These are phyloP conservation scores for Nysson spinosus DNA, from an alignment of 2,888 invertebrate species.

Conservation along the genomic window DNA sequence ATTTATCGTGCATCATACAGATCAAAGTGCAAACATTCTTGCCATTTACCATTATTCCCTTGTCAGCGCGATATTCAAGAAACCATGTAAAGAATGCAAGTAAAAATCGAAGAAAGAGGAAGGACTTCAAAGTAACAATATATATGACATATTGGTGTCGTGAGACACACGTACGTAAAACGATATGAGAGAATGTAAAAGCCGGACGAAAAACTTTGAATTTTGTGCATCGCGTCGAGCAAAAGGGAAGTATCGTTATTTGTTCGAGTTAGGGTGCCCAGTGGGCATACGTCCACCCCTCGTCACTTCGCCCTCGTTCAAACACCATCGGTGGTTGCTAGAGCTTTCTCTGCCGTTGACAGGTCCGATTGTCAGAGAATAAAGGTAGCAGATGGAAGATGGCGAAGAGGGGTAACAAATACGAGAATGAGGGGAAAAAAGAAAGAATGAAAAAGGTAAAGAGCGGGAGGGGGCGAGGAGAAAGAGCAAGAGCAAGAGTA, in stretches of 20 bases:
- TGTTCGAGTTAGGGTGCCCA: conserved; percentile 54
- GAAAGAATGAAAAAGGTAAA: background rate
- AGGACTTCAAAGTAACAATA: too few relatives aligned
- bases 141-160: too few relatives aligned
- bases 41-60: too few relatives aligned
- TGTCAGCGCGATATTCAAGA: too few relatives aligned
- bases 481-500: background rate
- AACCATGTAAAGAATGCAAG: too few relatives aligned
- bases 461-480: background rate
- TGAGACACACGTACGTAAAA: too few relatives aligned
- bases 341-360: conserved; percentile 66
- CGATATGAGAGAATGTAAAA: background rate
- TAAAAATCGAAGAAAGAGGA: too few relatives aligned
- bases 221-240: conserved; percentile 25
- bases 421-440: conserved; percentile 1
- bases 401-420: conserved; percentile 4
- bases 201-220: background rate
- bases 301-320: conserved; percentile 58
- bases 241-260: conserved; percentile 58
- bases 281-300: conserved; percentile 54
- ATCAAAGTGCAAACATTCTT: too few relatives aligned
- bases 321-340: conserved; percentile 56
- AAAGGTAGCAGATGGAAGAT: conserved; percentile 38
- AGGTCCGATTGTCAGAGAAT: conserved; percentile 54
- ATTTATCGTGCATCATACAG: too few relatives aligned